Evolutionary conservation across 2,797 vertebrate species (phyloP).

Genomic region (Hozukius guyotensis): DNA sequence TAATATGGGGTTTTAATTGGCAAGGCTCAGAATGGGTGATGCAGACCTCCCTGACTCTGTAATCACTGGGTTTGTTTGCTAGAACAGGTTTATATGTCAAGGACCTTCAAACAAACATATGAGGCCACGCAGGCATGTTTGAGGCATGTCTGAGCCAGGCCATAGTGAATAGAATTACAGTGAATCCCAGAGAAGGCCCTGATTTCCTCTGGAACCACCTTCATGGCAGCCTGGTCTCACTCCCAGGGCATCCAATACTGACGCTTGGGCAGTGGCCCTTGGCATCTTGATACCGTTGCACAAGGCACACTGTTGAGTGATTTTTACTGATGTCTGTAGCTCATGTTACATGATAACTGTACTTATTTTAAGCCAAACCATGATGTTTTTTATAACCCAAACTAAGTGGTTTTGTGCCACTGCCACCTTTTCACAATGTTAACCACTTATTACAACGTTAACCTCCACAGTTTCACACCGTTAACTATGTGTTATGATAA

Average conservation of each 20-base stretch:
- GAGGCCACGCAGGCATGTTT: conserved; percentile 16
- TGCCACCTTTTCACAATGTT: not conserved
- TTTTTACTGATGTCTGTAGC: too few species aligned
- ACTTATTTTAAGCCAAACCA: not conserved
- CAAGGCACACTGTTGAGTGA: not conserved
- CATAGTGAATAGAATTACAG: conserved; percentile 2
- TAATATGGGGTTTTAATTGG: conserved; percentile 47
- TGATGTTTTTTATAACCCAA: not conserved
- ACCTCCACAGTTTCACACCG: not conserved
- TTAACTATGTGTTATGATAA: not conserved
- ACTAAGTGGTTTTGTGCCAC: not conserved
- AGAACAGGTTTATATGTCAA: conserved; percentile 38
- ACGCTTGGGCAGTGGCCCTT: not conserved
- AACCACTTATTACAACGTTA: not conserved
- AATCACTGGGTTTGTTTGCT: conserved; percentile 60
- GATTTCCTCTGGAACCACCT: not conserved
- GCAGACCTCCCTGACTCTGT: conserved; percentile 42
- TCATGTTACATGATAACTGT: not conserved
- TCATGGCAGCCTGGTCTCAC: not conserved
- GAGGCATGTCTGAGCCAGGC: conserved; percentile 14
- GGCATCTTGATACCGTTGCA: not conserved
- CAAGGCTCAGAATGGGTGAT: conserved; percentile 10
- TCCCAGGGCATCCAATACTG: not conserved
- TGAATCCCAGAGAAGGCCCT: not conserved
- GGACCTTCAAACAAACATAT: conserved; percentile 15